A percentile compares a stretch with the other conserved stretches of the same genome.
Conservation (phyloP, 2,113 vertebrate genomes). For the Gnathonemus echidnorhynchus region DNA sequence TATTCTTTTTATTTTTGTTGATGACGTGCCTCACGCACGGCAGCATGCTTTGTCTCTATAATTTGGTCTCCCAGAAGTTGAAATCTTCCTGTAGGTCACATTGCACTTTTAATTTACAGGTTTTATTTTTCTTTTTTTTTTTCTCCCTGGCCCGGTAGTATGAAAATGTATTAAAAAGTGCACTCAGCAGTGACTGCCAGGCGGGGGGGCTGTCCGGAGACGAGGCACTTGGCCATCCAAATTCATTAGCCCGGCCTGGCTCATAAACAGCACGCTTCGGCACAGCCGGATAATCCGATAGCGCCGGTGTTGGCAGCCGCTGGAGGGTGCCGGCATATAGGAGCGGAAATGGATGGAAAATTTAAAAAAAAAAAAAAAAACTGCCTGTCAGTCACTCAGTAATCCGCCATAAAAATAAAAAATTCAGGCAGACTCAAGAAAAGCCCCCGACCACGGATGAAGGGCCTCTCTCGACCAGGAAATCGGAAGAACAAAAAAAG, state of each 20-base stretch:
- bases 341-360: not conserved
- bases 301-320: not conserved
- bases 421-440: not conserved
- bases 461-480: not conserved
- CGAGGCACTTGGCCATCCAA: not conserved
- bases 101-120: not conserved
- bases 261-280: not conserved
- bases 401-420: not conserved
- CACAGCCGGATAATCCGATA: not conserved
- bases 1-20: not conserved
- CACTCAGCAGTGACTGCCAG: not conserved
- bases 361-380: not conserved
- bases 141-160: not conserved
- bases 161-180: constrained; percentile 12
- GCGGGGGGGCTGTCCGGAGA: not conserved
- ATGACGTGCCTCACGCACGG: not conserved
- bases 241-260: not conserved
- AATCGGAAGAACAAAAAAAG: not conserved
- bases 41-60: not conserved
- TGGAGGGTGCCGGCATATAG: not conserved
- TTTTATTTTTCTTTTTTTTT: not conserved
- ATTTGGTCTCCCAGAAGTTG: not conserved
- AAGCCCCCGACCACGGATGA: not conserved
- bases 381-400: not conserved
- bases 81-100: not conserved